phyloP scores from a whole-genome alignment of 2,888 invertebrate species.

The Leptopilina myrica region DNA sequence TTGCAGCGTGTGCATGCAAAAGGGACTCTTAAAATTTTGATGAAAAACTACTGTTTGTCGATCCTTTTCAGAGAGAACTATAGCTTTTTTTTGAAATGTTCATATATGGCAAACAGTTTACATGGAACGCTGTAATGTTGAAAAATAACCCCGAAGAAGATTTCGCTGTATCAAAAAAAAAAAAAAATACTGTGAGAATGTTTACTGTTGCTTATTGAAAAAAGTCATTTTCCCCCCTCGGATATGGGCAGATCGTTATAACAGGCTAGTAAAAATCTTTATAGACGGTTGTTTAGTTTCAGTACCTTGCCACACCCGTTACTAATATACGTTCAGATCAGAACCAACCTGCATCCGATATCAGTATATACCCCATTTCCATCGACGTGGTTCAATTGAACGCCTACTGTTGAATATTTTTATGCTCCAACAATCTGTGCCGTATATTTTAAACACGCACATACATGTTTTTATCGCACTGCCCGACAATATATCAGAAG shows the following conservation, averaged over 20 bases:
- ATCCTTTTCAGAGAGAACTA: slow-evolving; percentile 10
- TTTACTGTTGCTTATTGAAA: slow-evolving; percentile 56
- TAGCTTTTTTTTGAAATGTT: slow-evolving; percentile 19
- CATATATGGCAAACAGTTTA: slow-evolving; percentile 16
- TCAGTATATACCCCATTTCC: background rate
- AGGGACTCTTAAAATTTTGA: slow-evolving; percentile 16
- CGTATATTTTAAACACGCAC: slow-evolving; percentile 12
- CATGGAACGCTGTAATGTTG: slow-evolving; percentile 10
- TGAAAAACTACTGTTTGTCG: slow-evolving; percentile 26
- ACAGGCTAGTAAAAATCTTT: slow-evolving; percentile 53
- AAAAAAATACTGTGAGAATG: slow-evolving; percentile 44
- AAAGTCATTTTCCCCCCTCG: slow-evolving; percentile 52
- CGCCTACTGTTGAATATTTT: slow-evolving; percentile 50
- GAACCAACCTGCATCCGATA: slow-evolving; percentile 28
- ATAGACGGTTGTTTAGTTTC: slow-evolving; percentile 53
- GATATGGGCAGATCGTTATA: slow-evolving; percentile 51
- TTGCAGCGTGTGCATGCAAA: slow-evolving; percentile 5
- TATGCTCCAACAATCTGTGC: slow-evolving; percentile 56
- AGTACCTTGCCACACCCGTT: slow-evolving; percentile 39
- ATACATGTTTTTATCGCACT: slow-evolving; percentile 9
- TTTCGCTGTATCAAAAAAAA: background rate
- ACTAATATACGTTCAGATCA: slow-evolving; percentile 46
- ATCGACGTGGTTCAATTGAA: slow-evolving; percentile 43
- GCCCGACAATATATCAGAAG: background rate
- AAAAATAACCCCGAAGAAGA: slow-evolving; percentile 38